Base-by-base conservation (phyloP, 2,888 invertebrate species). In the Pemphredon lugubris region DNA sequence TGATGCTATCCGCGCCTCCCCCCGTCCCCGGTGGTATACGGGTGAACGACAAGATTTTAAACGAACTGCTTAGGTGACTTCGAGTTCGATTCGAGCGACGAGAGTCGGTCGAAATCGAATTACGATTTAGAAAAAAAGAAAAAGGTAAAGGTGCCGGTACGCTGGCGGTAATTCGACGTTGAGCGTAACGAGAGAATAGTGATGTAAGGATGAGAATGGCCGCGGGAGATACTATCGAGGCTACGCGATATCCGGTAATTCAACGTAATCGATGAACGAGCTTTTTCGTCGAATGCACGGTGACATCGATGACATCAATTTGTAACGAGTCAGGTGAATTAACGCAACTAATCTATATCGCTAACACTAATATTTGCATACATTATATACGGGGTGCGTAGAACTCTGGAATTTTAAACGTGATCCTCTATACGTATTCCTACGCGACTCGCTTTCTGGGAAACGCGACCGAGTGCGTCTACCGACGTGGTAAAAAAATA, bases 391-490 rank as follows among this genome's bases (percentile, higher is more conserved):
- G 4, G 34, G n/a, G 34, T 34, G 1, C 18, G 40, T 40, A 16
- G 40, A 40, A 1, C 2, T 40, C 14, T 40, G 4, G 40, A 14
- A 18, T 53, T 47, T 47, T 18, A 53, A 59, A 51, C 18, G 9
- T n/a, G 18, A 18, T 20, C 20, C 11, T 20, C 11, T 2, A 14
- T 21, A 14, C 30, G 5, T 21, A 21, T 13, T 23, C 11, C 21
- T 45, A 45, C 18, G 7, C 2, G 18, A 14, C 5, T 34, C 16
- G 5, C 21, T 40, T 40, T 7, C 37, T 44, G 14, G n/a, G 26
- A 42, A n/a, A 21, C 2, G 20, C 21, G 53, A 32, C 32, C n/a
- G 21, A 44, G 45, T 57, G 34, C 34, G 40, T 6, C 32, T 55
- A 42, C 26, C 23, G 40, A 39, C 16, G 32, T n/a, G 18, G 47